Conservation (phyloP, 2,797 vertebrate genomes). For the Gymnodraco acuticeps region DNA sequence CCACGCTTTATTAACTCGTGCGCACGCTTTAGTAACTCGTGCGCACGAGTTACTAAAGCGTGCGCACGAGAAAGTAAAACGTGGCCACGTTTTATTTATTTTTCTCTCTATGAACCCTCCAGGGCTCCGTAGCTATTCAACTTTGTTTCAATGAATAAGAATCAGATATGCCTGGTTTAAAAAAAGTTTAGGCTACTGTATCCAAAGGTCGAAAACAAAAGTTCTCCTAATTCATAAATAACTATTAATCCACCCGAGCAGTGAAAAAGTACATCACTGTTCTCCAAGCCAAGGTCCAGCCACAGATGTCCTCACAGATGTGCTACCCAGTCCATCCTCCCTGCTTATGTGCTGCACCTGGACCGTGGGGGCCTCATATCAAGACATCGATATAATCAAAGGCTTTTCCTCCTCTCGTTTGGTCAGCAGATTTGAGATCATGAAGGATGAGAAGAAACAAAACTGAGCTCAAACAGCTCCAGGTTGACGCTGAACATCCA, state of each 20-base stretch:
- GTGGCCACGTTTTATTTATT: too few relatives aligned
- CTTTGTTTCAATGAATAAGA: constrained; percentile 26
- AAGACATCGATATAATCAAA: constrained; percentile 74
- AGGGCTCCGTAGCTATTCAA: too few relatives aligned
- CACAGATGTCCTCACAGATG: constrained; percentile 38
- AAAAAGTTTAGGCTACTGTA: constrained; percentile 3
- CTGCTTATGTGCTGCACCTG: constrained; percentile 2
- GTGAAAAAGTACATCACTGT: constrained; percentile 9
- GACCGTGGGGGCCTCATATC: constrained; percentile 55
- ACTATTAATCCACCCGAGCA: constrained; percentile 13
- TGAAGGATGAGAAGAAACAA: constrained; percentile 82
- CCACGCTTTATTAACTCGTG: too few relatives aligned
- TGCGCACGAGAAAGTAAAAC: too few relatives aligned
- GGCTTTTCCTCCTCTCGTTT: constrained; percentile 79
- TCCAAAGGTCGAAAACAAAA: neutral
- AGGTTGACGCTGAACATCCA: constrained; percentile 85
- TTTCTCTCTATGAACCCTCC: too few relatives aligned
- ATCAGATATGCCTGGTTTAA: neutral
- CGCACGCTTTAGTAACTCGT: too few relatives aligned
- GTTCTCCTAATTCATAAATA: neutral
- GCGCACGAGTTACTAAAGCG: too few relatives aligned
- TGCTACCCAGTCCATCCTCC: constrained; percentile 25
- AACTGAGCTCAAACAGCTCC: constrained; percentile 86
- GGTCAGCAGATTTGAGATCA: constrained; percentile 81
- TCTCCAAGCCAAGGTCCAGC: constrained; percentile 42